phyloP scores from a whole-genome alignment of 2,113 vertebrate genomes.

The Anoura caudifer region DNA sequence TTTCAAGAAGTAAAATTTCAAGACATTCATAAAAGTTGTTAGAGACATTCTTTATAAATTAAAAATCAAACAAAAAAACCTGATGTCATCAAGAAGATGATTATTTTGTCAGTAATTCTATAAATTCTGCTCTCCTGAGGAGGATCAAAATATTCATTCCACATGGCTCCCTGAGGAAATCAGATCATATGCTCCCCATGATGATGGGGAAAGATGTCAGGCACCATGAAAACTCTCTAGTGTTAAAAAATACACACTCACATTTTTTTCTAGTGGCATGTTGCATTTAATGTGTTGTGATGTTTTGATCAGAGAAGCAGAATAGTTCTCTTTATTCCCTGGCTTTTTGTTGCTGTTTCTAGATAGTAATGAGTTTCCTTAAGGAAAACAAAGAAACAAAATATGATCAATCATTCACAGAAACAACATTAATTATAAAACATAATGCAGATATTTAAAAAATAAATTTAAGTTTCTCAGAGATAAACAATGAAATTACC shows the following conservation, averaged over 20 bases:
- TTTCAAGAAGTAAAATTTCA: background rate
- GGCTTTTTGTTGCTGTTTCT: background rate
- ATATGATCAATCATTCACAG: background rate
- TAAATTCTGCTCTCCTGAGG: background rate
- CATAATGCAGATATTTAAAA: background rate
- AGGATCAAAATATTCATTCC: background rate
- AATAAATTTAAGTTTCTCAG: background rate
- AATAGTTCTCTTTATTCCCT: background rate
- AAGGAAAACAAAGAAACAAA: conserved; percentile 3
- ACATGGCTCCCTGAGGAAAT: conserved; percentile 17
- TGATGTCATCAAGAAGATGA: background rate
- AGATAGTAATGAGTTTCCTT: background rate
- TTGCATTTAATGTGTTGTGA: background rate
- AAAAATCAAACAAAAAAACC: background rate
- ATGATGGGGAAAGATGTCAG: background rate
- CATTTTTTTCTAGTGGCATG: background rate
- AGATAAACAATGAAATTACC: background rate
- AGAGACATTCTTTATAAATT: background rate
- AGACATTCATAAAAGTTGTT: background rate
- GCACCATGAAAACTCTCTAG: background rate
- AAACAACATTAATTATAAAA: background rate
- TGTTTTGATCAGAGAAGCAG: background rate
- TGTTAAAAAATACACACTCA: background rate
- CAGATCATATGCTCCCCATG: background rate
- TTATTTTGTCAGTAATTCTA: conserved; percentile 12